Evolutionary conservation across 2,888 invertebrate genomes (phyloP).

Genomic region (Cyaniris semiargus): DNA sequence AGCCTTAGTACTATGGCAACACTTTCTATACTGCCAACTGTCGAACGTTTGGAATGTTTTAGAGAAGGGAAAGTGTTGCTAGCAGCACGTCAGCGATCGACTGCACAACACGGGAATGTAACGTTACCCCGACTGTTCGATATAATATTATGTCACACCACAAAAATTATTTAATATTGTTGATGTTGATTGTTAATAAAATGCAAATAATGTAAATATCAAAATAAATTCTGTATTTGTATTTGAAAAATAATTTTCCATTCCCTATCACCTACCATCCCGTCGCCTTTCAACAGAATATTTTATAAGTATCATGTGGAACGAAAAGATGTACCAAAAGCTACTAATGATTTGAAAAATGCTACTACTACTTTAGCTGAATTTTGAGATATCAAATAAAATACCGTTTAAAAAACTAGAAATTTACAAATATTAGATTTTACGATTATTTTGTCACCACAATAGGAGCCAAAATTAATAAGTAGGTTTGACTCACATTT

Average conservation of each 20-base stretch:
- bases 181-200: constrained; percentile 90
- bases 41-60: constrained; percentile 26
- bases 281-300: background rate
- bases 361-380: too few relatives aligned
- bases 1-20: constrained; percentile 50
- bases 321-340: background rate
- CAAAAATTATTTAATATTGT: constrained; percentile 84
- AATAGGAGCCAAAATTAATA: too few relatives aligned
- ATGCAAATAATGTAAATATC: constrained; percentile 88
- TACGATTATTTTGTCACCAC: too few relatives aligned
- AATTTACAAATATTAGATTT: too few relatives aligned
- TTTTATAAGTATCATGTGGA: background rate
- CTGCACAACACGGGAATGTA: constrained; percentile 56
- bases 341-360: background rate
- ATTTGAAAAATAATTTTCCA: constrained; percentile 68
- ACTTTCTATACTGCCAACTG: constrained; percentile 40
- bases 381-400: background rate
- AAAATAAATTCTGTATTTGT: constrained; percentile 86
- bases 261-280: background rate
- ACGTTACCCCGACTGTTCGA: constrained; percentile 70
- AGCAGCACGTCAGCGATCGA: constrained; percentile 43
- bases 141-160: constrained; percentile 69
- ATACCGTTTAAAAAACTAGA: too few relatives aligned
- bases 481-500: too few relatives aligned
- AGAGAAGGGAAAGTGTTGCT: constrained; percentile 45